Conservation (phyloP, 2,888 invertebrate species). For the Dorcus hopei region DNA sequence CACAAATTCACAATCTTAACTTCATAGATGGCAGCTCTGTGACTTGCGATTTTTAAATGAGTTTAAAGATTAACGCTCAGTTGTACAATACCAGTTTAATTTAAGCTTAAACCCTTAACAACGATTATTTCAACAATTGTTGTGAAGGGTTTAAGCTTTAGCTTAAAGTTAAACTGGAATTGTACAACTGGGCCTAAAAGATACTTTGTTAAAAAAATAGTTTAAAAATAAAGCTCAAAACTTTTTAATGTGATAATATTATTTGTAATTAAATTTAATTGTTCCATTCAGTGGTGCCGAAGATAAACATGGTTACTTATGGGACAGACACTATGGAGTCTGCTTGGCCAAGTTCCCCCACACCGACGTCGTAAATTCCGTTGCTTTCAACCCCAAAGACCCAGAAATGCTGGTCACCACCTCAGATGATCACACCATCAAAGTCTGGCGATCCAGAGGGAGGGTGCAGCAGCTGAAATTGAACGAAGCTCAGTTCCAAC, state of each 20-base stretch:
- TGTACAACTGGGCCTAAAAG: too few relatives aligned
- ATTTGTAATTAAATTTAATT: background rate
- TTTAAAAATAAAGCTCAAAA: too few relatives aligned
- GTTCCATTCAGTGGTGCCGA: slow-evolving; percentile 69
- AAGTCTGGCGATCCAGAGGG: slow-evolving; percentile 57
- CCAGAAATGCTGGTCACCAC: slow-evolving; percentile 79
- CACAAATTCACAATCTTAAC: too few relatives aligned
- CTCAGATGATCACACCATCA: slow-evolving; percentile 76
- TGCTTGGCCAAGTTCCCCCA: slow-evolving; percentile 75
- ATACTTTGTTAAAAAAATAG: too few relatives aligned
- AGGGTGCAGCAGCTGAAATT: slow-evolving; percentile 50
- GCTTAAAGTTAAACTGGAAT: too few relatives aligned
- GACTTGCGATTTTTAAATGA: too few relatives aligned
- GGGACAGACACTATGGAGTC: slow-evolving; percentile 81
- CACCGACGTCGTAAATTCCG: slow-evolving; percentile 77
- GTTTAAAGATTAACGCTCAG: too few relatives aligned
- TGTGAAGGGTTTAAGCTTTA: too few relatives aligned
- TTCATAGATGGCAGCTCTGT: background rate
- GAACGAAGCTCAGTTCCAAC: slow-evolving; percentile 44
- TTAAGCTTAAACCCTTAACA: too few relatives aligned
- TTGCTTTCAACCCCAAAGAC: slow-evolving; percentile 79
- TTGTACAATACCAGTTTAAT: too few relatives aligned
- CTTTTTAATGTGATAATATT: background rate
- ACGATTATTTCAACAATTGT: too few relatives aligned
- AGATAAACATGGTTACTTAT: slow-evolving; percentile 77